A percentile compares a stretch with the other conserved stretches of the same genome.
Conservation (phyloP, 2,797 vertebrate species). For the Moxostoma hubbsi region DNA sequence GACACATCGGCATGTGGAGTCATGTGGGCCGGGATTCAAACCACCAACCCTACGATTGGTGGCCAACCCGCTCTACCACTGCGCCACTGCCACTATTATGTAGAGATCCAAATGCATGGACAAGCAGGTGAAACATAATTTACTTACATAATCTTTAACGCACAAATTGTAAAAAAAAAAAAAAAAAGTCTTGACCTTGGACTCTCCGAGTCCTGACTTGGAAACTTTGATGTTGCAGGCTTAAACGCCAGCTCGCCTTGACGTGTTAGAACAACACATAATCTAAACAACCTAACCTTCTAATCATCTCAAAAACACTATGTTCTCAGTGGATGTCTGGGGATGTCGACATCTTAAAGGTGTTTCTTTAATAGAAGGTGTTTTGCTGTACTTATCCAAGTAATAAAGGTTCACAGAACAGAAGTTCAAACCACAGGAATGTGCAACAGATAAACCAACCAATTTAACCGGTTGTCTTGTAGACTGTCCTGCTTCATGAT, state of each 20-base stretch:
- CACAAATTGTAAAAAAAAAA: too few species aligned
- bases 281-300: slow-evolving; percentile 11
- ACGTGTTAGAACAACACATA: background rate
- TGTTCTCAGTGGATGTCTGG: background rate
- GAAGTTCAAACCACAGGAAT: background rate
- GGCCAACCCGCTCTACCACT: too few species aligned
- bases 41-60: too few species aligned
- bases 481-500: too few species aligned
- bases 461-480: background rate
- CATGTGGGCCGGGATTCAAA: too few species aligned
- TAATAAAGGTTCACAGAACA: slow-evolving; percentile 2
- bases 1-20: too few species aligned
- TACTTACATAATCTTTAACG: too few species aligned
- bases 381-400: background rate
- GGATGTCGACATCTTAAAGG: slow-evolving; percentile 4
- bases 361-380: background rate
- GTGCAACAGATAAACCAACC: background rate
- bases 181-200: too few species aligned
- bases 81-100: too few species aligned
- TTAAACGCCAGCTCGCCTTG: background rate
- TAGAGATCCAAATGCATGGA: too few species aligned
- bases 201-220: background rate
- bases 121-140: too few species aligned
- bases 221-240: background rate
- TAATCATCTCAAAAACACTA: background rate